Evolutionary conservation across 2,888 invertebrate genomes (phyloP), one percentile per base, ranked within the genome.

Genomic region (Aphidoletes aphidimyza): DNA sequence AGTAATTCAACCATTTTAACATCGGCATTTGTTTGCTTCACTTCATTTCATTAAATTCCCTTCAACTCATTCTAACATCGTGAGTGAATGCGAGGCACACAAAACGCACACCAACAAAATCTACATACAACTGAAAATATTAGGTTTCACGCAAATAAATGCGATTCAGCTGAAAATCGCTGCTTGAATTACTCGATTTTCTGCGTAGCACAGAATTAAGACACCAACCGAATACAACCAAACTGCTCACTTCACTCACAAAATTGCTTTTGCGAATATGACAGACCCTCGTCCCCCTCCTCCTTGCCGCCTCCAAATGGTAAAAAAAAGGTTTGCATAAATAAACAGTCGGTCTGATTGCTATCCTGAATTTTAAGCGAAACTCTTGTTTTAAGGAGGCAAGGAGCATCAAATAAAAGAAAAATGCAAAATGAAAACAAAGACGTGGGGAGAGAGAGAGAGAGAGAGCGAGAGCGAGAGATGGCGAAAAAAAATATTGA

Each of bases 61-160:
- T 69, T 69, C 26, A 69, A 69, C 30, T 69, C 34, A 69, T 69
- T n/a, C 54, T n/a, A n/a, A n/a, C n/a, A n/a, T n/a, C n/a, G n/a
- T n/a, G n/a, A n/a, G n/a, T n/a, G n/a, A n/a, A n/a, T n/a, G n/a
- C n/a, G n/a, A n/a, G n/a, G n/a, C n/a, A n/a, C n/a, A n/a, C n/a
- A n/a, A n/a, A n/a, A n/a, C 69, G 69, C 30, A 69, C 1, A 2
- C 11, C 5, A 30, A 22, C 6, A 22, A 54, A 54, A 54, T 3
- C 3, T 3, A 22, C n/a, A n/a, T n/a, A n/a, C 42, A 2, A 69
- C 30, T 30, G 34, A 30, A 69, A 69, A 69, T 30, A 69, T 69
- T 69, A 30, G 69, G 69, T 69, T 69, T 69, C 69, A 69, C 34
- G 30, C 14, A 69, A 69, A 69, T 69, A 69, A 69, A 69, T 30